Percentiles rank a stretch among this genome's conserved stretches.
These are phyloP conservation scores for Microctonus aethiopoides DNA, from an alignment of 2,888 invertebrate species.

Conservation along the genomic window DNA sequence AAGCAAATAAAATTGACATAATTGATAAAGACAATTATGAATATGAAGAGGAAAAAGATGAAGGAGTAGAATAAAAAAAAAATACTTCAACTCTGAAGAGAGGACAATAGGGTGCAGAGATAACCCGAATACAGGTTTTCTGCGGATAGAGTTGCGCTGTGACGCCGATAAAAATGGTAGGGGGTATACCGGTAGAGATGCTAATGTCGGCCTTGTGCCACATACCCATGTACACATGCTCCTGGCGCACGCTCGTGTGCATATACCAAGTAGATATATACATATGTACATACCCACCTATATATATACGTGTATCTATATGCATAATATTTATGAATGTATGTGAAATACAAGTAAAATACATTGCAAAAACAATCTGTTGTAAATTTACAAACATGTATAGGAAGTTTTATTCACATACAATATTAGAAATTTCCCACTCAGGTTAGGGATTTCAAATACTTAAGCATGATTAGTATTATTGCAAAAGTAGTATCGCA, in stretches of 20 bases:
- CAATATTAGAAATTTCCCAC: too few species aligned
- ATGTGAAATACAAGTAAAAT: too few species aligned
- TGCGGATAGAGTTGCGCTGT: slow-evolving; percentile 60
- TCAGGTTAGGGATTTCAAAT: too few species aligned
- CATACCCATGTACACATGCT: slow-evolving; percentile 60
- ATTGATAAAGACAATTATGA: slow-evolving; percentile 19
- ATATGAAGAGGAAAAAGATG: neutral
- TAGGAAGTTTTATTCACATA: too few species aligned
- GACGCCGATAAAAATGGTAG: slow-evolving; percentile 52
- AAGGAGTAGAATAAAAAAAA: slow-evolving; percentile 28
- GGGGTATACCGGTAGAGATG: slow-evolving; percentile 67
- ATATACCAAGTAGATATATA: slow-evolving; percentile 10
- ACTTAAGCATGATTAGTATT: too few species aligned
- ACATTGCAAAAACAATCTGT: too few species aligned
- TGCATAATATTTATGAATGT: too few species aligned
- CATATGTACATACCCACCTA: too few species aligned
- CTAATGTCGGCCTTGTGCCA: slow-evolving; percentile 68
- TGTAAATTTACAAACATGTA: too few species aligned
- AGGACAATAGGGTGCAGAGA: slow-evolving; percentile 47
- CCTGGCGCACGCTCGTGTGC: slow-evolving; percentile 53
- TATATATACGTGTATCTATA: slow-evolving; percentile 14
- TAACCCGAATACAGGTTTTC: slow-evolving; percentile 63
- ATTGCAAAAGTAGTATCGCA: too few species aligned
- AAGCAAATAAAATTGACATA: too few species aligned
- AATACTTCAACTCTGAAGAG: slow-evolving; percentile 45